Percentiles rank a stretch among this genome's conserved stretches.
Conservation (phyloP, 1,140 invertebrate genomes). For the Heliothis virescens region DNA sequence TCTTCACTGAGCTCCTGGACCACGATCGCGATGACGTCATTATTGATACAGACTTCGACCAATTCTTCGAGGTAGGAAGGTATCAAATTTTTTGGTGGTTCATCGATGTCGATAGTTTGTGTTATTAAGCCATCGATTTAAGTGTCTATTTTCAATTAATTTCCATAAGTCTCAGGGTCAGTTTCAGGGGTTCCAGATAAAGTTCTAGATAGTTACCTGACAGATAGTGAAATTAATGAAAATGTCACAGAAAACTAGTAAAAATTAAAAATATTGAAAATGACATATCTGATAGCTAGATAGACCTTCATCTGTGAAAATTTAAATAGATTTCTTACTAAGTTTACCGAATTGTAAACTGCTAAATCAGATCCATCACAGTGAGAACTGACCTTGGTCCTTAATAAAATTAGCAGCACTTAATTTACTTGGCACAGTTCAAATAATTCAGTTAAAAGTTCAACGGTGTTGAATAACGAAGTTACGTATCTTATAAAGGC, state of each 20-base stretch:
- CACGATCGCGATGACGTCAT: constrained; percentile 90
- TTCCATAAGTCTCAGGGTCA: neutral
- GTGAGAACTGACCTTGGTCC: neutral
- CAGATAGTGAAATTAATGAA: no score
- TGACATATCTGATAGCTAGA: no score
- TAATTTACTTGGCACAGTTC: constrained; percentile 22
- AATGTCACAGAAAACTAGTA: no score
- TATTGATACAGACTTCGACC: constrained; percentile 89
- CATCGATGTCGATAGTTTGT: neutral
- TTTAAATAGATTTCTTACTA: no score
- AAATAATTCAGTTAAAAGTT: constrained; percentile 32
- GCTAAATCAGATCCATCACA: constrained; percentile 9
- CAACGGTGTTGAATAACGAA: constrained; percentile 21
- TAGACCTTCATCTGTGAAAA: no score
- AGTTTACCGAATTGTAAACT: no score
- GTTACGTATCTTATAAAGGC: constrained; percentile 12
- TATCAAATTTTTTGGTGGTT: constrained; percentile 25
- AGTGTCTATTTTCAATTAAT: neutral
- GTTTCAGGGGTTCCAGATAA: no score
- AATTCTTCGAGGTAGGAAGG: constrained; percentile 88
- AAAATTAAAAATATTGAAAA: no score
- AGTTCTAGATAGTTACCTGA: no score
- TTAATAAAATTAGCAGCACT: constrained; percentile 7
- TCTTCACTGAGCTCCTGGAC: constrained; percentile 90
- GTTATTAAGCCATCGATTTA: neutral